Conservation (phyloP, 2,113 vertebrate species). For the Pica pica region DNA sequence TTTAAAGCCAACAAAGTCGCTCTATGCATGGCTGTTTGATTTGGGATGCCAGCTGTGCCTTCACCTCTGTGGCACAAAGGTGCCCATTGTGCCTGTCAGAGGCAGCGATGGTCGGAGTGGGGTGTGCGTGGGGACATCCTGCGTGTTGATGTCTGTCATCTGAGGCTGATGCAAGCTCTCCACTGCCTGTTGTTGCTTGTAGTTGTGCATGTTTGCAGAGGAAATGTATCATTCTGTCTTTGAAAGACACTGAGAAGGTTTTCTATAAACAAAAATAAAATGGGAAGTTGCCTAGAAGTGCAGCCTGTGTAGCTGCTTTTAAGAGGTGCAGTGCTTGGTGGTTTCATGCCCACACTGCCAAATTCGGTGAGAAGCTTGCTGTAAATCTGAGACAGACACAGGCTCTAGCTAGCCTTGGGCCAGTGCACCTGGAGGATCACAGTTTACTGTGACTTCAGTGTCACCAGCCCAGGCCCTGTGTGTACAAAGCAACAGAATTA, state of each 20-base stretch:
- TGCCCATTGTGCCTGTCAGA: fast-evolving
- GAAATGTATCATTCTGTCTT: neutral
- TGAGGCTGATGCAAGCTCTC: neutral
- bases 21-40: neutral
- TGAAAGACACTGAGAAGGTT: neutral
- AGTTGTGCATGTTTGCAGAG: neutral
- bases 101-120: fast-evolving
- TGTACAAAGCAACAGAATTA: neutral
- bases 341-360: neutral
- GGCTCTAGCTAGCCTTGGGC: neutral
- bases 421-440: neutral
- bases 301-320: neutral
- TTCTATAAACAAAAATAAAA: neutral
- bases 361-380: neutral
- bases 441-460: neutral
- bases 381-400: neutral
- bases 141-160: neutral
- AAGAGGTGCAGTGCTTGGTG: neutral
- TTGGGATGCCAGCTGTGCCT: neutral
- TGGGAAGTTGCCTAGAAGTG: neutral
- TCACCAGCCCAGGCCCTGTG: neutral
- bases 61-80: neutral
- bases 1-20: fast-evolving
- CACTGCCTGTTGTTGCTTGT: neutral
- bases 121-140: neutral